These are phyloP conservation scores for Smittia aterrima DNA, from an alignment of 2,888 invertebrate species.

Conservation along the genomic window DNA sequence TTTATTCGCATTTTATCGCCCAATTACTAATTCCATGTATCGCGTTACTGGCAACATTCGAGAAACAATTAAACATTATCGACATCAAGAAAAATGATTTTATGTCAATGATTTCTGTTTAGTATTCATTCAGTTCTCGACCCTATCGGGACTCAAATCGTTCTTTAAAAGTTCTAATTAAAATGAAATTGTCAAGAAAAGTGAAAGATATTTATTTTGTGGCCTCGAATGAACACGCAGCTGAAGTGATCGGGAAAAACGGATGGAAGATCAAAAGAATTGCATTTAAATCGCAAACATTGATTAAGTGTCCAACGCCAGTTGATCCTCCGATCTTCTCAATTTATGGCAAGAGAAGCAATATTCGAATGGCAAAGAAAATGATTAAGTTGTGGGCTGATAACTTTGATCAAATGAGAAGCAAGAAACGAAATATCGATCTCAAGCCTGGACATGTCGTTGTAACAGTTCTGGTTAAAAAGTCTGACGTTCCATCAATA, in stretches of 20 bases:
- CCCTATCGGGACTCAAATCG: too few relatives aligned
- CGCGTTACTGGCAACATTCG: too few relatives aligned
- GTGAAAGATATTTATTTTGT: neutral
- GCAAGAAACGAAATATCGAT: conserved; percentile 14
- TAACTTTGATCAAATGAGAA: conserved; percentile 14
- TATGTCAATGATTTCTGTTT: too few relatives aligned
- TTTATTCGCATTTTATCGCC: too few relatives aligned
- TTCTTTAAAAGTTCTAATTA: too few relatives aligned
- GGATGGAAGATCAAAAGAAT: conserved; percentile 24
- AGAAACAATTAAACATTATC: too few relatives aligned
- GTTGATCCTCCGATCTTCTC: neutral
- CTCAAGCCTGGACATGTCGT: neutral
- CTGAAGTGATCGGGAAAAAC: conserved; percentile 17
- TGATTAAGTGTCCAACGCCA: conserved; percentile 24
- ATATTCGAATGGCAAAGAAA: neutral
- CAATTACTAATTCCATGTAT: too few relatives aligned
- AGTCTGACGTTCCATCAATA: neutral
- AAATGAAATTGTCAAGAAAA: too few relatives aligned
- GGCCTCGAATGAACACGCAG: conserved; percentile 22
- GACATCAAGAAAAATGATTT: too few relatives aligned
- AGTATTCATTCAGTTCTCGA: too few relatives aligned
- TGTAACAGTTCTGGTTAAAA: neutral
- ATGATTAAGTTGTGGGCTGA: neutral
- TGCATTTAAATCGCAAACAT: neutral
- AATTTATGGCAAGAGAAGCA: neutral